phyloP scores from a whole-genome alignment of 2,797 vertebrate genomes.

The Poecilia velifera region DNA sequence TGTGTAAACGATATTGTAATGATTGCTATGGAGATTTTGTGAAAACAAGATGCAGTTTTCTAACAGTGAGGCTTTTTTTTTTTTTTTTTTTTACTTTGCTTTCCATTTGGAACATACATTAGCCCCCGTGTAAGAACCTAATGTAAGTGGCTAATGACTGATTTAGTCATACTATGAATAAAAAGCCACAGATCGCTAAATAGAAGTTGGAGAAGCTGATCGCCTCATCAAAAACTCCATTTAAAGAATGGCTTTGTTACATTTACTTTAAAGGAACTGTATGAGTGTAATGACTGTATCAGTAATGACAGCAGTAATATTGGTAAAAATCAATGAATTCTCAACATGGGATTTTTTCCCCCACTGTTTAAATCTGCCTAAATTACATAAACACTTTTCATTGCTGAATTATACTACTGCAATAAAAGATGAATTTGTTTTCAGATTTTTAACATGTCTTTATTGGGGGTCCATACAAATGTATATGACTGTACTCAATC shows the following conservation, averaged over 20 bases:
- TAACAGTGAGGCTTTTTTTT: background rate
- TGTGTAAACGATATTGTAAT: background rate
- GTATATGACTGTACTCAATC: background rate
- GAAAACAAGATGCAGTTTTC: background rate
- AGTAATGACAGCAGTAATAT: background rate
- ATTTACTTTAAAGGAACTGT: conserved; percentile 1
- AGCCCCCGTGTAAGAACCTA: too few relatives aligned
- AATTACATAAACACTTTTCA: background rate
- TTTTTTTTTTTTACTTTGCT: background rate
- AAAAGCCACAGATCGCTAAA: background rate
- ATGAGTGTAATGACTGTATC: background rate
- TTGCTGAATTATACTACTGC: background rate
- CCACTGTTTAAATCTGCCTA: background rate
- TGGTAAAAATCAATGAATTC: background rate
- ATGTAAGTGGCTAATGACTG: background rate
- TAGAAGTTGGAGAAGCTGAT: background rate
- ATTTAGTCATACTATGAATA: background rate
- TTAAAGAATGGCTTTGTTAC: background rate
- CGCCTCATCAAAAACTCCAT: background rate
- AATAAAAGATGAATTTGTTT: background rate
- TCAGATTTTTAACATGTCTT: background rate
- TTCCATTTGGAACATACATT: background rate
- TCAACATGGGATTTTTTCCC: background rate
- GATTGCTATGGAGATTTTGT: background rate
- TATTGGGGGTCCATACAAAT: background rate